phyloP scores from a whole-genome alignment of 2,113 vertebrate genomes.

The Notothenia coriiceps region DNA sequence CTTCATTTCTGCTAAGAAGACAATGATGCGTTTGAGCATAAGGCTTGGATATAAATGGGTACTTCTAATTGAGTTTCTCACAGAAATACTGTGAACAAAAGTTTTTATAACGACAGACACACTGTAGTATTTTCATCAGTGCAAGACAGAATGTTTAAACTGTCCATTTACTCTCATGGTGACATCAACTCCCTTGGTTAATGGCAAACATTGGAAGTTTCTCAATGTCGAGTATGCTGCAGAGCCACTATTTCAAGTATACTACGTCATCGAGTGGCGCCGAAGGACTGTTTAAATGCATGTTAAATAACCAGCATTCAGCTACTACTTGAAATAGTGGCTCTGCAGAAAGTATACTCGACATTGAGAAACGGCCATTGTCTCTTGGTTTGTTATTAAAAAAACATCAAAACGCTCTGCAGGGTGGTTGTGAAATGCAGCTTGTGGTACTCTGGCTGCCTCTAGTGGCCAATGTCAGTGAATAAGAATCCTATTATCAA shows the following conservation, averaged over 20 bases:
- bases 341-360: no score
- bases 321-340: no score
- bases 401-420: neutral
- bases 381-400: neutral
- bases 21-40: neutral
- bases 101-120: neutral
- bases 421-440: neutral
- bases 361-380: neutral
- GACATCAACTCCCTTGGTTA: neutral
- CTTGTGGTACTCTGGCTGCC: constrained; percentile 28
- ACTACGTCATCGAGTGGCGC: no score
- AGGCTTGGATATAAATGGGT: neutral
- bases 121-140: neutral
- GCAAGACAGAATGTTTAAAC: neutral
- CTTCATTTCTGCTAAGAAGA: constrained; percentile 13
- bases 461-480: constrained; percentile 9
- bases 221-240: no score
- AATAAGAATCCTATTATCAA: no score
- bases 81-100: neutral
- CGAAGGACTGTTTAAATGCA: no score
- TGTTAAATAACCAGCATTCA: no score
- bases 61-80: neutral
- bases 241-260: no score
- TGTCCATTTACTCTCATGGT: neutral
- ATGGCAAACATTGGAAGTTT: no score